A percentile compares a stretch with the other conserved stretches of the same genome.
These are phyloP conservation scores for Cylas formicarius DNA, from an alignment of 1,140 invertebrate species.

Conservation along the genomic window DNA sequence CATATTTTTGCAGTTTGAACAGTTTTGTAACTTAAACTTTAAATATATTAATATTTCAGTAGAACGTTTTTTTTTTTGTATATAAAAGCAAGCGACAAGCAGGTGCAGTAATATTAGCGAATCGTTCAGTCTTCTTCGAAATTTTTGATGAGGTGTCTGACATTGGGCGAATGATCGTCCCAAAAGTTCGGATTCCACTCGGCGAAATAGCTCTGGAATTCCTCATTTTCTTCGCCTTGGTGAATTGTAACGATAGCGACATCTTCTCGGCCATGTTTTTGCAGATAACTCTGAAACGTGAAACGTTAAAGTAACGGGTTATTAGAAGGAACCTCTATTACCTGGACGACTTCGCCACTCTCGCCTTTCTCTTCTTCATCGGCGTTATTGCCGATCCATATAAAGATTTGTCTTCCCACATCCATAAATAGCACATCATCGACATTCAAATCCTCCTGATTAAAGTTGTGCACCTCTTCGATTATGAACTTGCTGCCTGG, in stretches of 20 bases:
- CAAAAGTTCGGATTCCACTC: slow-evolving; percentile 59
- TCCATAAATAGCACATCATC: slow-evolving; percentile 71
- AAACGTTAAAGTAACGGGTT: slow-evolving; percentile 16
- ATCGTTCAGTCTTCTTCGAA: too few species aligned
- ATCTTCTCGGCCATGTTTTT: slow-evolving; percentile 49
- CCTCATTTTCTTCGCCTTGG: slow-evolving; percentile 60
- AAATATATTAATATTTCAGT: too few species aligned
- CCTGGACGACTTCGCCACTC: slow-evolving; percentile 23
- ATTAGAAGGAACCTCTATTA: slow-evolving; percentile 8
- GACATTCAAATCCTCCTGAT: slow-evolving; percentile 63
- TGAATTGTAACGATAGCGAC: slow-evolving; percentile 55
- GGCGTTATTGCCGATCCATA: slow-evolving; percentile 70
- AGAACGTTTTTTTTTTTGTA: too few species aligned
- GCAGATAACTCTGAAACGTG: slow-evolving; percentile 47
- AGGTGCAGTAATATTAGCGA: too few species aligned
- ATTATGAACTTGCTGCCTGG: slow-evolving; percentile 53
- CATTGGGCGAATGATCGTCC: slow-evolving; percentile 32
- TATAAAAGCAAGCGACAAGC: too few species aligned
- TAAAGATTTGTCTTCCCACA: slow-evolving; percentile 61
- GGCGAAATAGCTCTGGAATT: slow-evolving; percentile 63
- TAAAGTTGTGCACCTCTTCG: slow-evolving; percentile 60
- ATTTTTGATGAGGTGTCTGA: slow-evolving; percentile 20
- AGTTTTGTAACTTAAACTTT: too few species aligned
- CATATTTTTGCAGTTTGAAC: too few species aligned
- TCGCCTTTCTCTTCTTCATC: slow-evolving; percentile 54